Conservation (phyloP, 2,888 invertebrate species). For the Drosophila falleni region DNA sequence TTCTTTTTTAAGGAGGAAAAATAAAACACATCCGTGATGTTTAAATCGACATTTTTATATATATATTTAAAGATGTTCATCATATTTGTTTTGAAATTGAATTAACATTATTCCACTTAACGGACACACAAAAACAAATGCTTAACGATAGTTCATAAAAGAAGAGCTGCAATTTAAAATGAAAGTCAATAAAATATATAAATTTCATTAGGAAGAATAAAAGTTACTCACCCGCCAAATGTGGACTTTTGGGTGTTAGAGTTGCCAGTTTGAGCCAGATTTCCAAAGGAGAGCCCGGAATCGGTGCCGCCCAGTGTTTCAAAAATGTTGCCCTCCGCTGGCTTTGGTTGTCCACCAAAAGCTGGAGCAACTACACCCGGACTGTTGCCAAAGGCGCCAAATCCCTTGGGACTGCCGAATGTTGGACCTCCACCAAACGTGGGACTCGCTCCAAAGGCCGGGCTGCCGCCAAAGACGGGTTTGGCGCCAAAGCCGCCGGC, state of each 20-base stretch:
- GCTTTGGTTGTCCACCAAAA: slow-evolving; percentile 66
- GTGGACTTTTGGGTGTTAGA: slow-evolving; percentile 79
- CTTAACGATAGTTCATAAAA: slow-evolving; percentile 67
- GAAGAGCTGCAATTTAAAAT: slow-evolving; percentile 53
- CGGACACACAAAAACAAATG: slow-evolving; percentile 17
- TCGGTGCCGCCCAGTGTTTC: slow-evolving; percentile 84
- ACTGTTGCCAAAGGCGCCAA: slow-evolving; percentile 76
- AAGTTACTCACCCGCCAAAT: slow-evolving; percentile 83
- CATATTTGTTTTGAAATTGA: slow-evolving; percentile 21
- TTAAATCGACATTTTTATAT: background rate
- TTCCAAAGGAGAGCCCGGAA: slow-evolving; percentile 84
- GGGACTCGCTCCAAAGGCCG: slow-evolving; percentile 83
- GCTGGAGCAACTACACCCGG: slow-evolving; percentile 55
- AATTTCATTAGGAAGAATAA: rapidly evolving
- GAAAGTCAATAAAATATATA: background rate
- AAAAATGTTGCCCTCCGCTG: slow-evolving; percentile 82
- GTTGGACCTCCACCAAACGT: slow-evolving; percentile 84
- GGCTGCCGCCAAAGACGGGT: slow-evolving; percentile 84
- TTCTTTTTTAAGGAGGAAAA: too few relatives aligned
- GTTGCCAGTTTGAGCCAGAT: slow-evolving; percentile 83
- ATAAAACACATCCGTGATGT: too few relatives aligned
- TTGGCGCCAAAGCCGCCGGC: slow-evolving; percentile 82
- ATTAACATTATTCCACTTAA: slow-evolving; percentile 29
- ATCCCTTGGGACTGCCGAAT: slow-evolving; percentile 83
- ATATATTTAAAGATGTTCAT: background rate